Evolutionary conservation across 92 coral and sea anemone species (phyloP), one percentile per base, ranked within the genome.

Genomic region (Porites divaricata): DNA sequence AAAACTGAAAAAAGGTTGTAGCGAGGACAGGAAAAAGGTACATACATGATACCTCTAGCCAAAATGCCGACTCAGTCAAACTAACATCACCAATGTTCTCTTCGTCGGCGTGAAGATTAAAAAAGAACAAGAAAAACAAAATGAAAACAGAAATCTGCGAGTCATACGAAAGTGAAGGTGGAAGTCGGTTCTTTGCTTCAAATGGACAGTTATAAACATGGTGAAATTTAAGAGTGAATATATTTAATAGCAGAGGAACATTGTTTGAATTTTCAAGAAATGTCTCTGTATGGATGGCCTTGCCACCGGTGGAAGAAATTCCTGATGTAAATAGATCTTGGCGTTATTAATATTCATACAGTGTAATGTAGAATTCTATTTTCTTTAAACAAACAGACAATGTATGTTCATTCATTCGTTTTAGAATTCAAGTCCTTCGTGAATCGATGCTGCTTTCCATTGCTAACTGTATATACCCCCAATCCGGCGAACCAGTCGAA

Each of bases 291-390:
- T 11, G 12, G 21, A 72, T 72, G 76, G 58, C 70, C 23, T 53
- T 67, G 66, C 75, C 45, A 54, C 68, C 51, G 22, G 21, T 70
- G 49, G 73, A 48, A 48, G 20, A 51, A 70, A 57, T 48, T 71
- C 75, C 79, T 52, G 89, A 79, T 73, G 92, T 89, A 89, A 89
- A 89, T 89, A 89, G 69, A 89, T 63, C 83, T 67, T 72, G 19
- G 57, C 14, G 21, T 16, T 57, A 89, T 89, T 79, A 89, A 89
- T 89, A 89, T 89, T 89, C 92, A 74, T 89, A 59, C 67, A 23
- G 19, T 75, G 81, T 78, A 76, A 77, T 88, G 82, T 62, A 83
- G 88, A 89, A 62, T 78, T 87, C 74, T 87, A 87, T 81, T 87
- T 87, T 87, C 87, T 53, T 77, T 70, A 77, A 81, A 74, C 90